Evolutionary conservation across 2,888 invertebrate species (phyloP).

Genomic region (Himalopsyche japonica): DNA sequence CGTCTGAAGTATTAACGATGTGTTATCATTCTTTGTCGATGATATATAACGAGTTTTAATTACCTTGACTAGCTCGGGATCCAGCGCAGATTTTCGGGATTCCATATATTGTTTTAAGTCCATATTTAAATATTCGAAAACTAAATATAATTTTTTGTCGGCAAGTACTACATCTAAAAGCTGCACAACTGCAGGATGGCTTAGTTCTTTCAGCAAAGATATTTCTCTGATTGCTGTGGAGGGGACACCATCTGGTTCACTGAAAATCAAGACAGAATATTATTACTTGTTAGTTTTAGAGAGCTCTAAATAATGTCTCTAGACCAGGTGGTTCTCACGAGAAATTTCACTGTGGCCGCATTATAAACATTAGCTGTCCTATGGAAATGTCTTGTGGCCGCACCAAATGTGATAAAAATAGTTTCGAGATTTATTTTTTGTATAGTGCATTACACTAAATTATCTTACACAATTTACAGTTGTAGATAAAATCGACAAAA

Average conservation of each 20-base stretch:
- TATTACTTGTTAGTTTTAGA: too few relatives aligned
- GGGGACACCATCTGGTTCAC: constrained; percentile 95
- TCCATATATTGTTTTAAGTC: constrained; percentile 92
- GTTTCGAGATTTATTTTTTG: too few relatives aligned
- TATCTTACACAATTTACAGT: too few relatives aligned
- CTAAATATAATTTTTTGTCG: constrained; percentile 84
- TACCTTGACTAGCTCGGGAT: constrained; percentile 71
- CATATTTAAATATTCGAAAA: constrained; percentile 92
- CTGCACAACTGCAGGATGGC: constrained; percentile 88
- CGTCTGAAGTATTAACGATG: neutral
- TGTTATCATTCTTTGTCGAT: neutral
- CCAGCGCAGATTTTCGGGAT: constrained; percentile 64
- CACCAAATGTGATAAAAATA: too few relatives aligned
- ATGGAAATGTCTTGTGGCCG: too few relatives aligned
- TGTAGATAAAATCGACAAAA: too few relatives aligned
- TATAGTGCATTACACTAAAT: too few relatives aligned
- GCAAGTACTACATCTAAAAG: constrained; percentile 87
- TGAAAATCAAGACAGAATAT: constrained; percentile 47
- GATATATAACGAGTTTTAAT: constrained; percentile 38
- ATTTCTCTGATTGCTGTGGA: constrained; percentile 97
- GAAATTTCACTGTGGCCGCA: too few relatives aligned
- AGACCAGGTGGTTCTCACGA: too few relatives aligned
- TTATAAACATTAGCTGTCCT: too few relatives aligned
- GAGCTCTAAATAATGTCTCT: too few relatives aligned
- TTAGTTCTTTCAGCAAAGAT: constrained; percentile 85